Percentiles rank a stretch among this genome's conserved stretches.
Evolutionary conservation across 2,888 invertebrate species (phyloP).

Genomic region (Ischnus inquisitorius): DNA sequence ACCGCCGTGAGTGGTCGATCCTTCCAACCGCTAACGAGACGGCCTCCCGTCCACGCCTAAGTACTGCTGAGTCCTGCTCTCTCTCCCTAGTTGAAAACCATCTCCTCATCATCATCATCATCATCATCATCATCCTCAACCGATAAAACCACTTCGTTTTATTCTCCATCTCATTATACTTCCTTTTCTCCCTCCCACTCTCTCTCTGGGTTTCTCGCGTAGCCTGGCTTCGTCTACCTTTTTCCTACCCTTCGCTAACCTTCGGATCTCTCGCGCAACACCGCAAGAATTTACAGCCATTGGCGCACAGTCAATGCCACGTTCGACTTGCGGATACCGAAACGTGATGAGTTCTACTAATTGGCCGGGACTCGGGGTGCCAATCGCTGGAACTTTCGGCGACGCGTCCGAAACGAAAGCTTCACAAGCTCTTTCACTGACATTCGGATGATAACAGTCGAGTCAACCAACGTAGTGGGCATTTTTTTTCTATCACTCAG

Average conservation of each 20-base stretch:
- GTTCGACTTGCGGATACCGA: neutral
- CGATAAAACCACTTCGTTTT: conserved; percentile 40
- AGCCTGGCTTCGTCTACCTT: neutral
- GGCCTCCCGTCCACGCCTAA: conserved; percentile 22
- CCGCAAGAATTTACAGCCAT: neutral
- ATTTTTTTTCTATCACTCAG: neutral
- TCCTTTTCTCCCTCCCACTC: neutral
- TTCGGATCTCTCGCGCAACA: neutral
- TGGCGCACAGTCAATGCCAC: neutral
- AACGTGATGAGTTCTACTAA: neutral
- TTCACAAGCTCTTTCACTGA: conserved; percentile 23
- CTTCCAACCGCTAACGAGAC: conserved; percentile 41
- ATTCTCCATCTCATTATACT: conserved; percentile 47
- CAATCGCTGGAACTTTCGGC: conserved; percentile 19
- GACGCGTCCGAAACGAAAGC: conserved; percentile 1
- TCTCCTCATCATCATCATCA: conserved; percentile 28
- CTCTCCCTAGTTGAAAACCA: conserved; percentile 24
- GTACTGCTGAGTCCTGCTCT: conserved; percentile 27
- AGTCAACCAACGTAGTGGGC: neutral
- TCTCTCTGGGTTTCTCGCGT: neutral
- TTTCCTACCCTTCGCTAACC: neutral
- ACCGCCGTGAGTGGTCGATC: conserved; percentile 37
- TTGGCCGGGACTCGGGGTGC: neutral
- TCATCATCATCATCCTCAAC: conserved; percentile 20
- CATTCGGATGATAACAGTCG: neutral